phyloP scores from a whole-genome alignment of 2,797 vertebrate genomes.

The Gobionotothen gibberifrons region DNA sequence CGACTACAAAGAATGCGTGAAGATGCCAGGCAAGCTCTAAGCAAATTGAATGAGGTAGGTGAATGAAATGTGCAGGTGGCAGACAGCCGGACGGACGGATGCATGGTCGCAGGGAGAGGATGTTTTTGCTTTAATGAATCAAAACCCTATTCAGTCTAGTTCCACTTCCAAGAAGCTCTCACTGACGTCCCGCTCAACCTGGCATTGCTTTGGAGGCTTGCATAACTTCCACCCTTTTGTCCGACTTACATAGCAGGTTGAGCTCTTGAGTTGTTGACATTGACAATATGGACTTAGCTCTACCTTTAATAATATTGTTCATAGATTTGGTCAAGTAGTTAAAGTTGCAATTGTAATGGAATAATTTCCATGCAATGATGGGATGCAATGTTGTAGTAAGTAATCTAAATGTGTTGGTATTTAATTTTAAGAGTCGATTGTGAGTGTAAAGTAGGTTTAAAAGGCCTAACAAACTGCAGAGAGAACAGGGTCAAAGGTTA shows the following conservation, averaged over 20 bases:
- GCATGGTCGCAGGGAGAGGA: slow-evolving; percentile 29
- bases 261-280: slow-evolving; percentile 5
- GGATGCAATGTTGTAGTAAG: too few species aligned
- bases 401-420: too few species aligned
- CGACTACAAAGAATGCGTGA: slow-evolving; percentile 40
- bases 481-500: too few species aligned
- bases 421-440: too few species aligned
- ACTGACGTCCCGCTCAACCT: slow-evolving; percentile 49
- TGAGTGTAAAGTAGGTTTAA: too few species aligned
- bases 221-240: slow-evolving; percentile 61
- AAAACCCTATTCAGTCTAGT: slow-evolving; percentile 59
- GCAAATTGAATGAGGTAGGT: slow-evolving; percentile 37
- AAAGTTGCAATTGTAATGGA: too few species aligned
- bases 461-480: too few species aligned
- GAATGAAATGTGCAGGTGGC: slow-evolving; percentile 65
- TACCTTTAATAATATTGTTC: neutral
- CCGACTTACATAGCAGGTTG: slow-evolving; percentile 28
- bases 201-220: slow-evolving; percentile 58
- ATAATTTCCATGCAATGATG: too few species aligned
- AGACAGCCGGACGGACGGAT: slow-evolving; percentile 32
- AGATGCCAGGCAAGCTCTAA: slow-evolving; percentile 61
- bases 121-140: slow-evolving; percentile 69
- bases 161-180: slow-evolving; percentile 56
- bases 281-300: neutral
- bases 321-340: neutral